Evolutionary conservation across 2,888 invertebrate species (phyloP).

Genomic region (Caenorhabditis virilis): DNA sequence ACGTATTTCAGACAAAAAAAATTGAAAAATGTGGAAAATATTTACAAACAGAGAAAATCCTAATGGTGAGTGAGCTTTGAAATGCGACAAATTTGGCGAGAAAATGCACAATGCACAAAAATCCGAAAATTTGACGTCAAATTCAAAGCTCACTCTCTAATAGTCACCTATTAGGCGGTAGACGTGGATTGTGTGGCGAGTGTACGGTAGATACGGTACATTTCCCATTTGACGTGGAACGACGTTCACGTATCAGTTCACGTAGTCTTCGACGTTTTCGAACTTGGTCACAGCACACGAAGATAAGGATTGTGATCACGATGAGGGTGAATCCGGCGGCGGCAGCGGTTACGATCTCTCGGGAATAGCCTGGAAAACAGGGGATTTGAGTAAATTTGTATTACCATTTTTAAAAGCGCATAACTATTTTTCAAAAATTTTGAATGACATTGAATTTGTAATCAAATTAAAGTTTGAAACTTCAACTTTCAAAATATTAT

Average conservation of each 20-base stretch:
- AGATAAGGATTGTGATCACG: slow-evolving; percentile 29
- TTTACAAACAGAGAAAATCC: too few species aligned
- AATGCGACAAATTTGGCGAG: neutral
- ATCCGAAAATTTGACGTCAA: neutral
- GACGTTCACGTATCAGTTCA: slow-evolving; percentile 26
- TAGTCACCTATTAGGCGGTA: slow-evolving; percentile 39
- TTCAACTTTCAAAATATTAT: neutral
- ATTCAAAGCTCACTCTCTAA: slow-evolving; percentile 35
- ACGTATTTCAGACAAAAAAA: neutral
- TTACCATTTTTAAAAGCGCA: neutral
- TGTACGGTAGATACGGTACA: slow-evolving; percentile 2
- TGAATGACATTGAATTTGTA: neutral
- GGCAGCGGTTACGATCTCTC: slow-evolving; percentile 38
- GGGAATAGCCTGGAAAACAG: slow-evolving; percentile 47
- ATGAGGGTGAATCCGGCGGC: slow-evolving; percentile 31
- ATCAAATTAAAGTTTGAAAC: neutral
- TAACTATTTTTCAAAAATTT: too few species aligned
- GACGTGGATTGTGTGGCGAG: slow-evolving; percentile 3
- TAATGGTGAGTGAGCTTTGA: neutral
- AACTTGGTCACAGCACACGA: slow-evolving; percentile 47
- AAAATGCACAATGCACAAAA: neutral
- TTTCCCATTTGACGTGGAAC: slow-evolving; percentile 21
- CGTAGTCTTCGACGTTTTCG: slow-evolving; percentile 32
- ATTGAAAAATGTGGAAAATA: too few species aligned
- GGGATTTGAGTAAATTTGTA: too few species aligned